Percentiles rank a stretch among this genome's conserved stretches.
Evolutionary conservation across 2,797 vertebrate genomes (phyloP).

Genomic region (Ctenochaetus hawaiiensis): DNA sequence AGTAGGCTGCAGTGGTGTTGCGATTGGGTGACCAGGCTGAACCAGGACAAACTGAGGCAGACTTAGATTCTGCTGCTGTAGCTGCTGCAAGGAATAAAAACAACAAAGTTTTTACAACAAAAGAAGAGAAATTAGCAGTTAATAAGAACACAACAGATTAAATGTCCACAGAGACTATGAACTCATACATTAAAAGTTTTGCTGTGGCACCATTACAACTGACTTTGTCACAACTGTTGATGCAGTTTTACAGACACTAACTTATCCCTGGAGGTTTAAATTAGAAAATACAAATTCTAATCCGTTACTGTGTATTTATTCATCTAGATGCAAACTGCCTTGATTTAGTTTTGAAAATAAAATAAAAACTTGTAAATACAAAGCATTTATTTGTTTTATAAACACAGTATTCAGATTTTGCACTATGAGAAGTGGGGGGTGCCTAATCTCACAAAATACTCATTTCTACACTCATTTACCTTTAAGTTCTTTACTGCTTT

Average conservation of each 20-base stretch:
- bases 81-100: conserved; percentile 86
- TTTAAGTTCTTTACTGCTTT: background rate
- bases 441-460: no score
- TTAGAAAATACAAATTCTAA: background rate
- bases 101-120: background rate
- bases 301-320: background rate
- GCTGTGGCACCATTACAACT: background rate
- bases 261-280: background rate
- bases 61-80: conserved; percentile 97
- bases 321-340: background rate
- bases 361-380: background rate
- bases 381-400: background rate
- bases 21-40: conserved; percentile 91
- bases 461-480: no score
- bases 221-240: background rate
- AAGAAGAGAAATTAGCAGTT: background rate
- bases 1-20: conserved; percentile 92
- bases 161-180: background rate
- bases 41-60: conserved; percentile 98
- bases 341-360: background rate
- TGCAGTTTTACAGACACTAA: background rate
- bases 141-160: background rate
- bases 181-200: background rate
- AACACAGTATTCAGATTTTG: background rate
- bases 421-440: background rate